phyloP scores from a whole-genome alignment of 2,797 vertebrate genomes.

The Accipiter minullus region DNA sequence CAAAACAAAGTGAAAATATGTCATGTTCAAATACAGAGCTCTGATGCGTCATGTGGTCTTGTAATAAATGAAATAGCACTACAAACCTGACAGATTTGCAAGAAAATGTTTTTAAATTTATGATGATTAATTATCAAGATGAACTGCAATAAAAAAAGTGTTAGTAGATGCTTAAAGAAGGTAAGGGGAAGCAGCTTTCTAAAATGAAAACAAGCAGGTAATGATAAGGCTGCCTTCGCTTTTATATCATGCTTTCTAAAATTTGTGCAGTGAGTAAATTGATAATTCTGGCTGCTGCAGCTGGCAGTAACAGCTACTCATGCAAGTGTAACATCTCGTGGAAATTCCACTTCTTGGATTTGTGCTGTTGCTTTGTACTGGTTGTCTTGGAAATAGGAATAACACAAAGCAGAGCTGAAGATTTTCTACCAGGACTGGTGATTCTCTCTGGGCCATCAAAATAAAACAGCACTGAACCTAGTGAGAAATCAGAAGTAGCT shows the following conservation, averaged over 20 bases:
- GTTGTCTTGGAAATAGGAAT: neutral
- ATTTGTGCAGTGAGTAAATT: neutral
- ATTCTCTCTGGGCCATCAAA: neutral
- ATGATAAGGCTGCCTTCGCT: slow-evolving; percentile 40
- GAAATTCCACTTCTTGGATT: neutral
- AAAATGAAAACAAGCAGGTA: slow-evolving; percentile 40
- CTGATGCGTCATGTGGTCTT: slow-evolving; percentile 62
- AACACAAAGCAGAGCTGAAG: neutral
- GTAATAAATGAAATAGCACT: slow-evolving; percentile 72
- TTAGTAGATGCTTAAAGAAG: slow-evolving; percentile 65
- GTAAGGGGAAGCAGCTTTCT: slow-evolving; percentile 39
- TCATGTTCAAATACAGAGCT: slow-evolving; percentile 75
- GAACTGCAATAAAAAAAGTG: slow-evolving; percentile 63
- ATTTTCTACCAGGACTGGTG: neutral
- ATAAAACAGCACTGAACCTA: neutral
- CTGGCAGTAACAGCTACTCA: neutral
- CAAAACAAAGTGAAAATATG: slow-evolving; percentile 77
- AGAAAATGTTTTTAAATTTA: slow-evolving; percentile 73
- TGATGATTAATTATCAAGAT: slow-evolving; percentile 77
- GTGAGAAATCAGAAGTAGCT: neutral
- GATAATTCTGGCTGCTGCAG: neutral
- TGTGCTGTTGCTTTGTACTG: neutral
- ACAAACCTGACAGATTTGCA: slow-evolving; percentile 68
- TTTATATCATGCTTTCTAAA: neutral
- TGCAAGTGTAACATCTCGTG: neutral